Evolutionary conservation across 2,113 vertebrate genomes (phyloP), one percentile per base, ranked within the genome.

Genomic region (Tragulus kanchil): DNA sequence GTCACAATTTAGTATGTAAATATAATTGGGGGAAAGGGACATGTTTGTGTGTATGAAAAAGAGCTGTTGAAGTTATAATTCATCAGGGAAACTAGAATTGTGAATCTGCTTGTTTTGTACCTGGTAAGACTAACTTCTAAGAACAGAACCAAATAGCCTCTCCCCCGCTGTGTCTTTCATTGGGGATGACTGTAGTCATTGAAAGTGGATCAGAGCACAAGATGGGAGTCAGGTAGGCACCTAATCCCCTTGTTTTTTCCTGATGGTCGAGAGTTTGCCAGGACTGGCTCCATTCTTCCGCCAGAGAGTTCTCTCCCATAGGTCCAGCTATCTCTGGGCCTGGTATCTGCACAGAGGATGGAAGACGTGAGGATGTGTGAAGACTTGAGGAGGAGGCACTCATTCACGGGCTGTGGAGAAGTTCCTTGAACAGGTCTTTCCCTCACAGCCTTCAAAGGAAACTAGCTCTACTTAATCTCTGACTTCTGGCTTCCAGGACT

Each of bases 261-360:
- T 36, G 9, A 5, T 28, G 6, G 9, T 26, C 25, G 19, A 26
- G 8, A 42, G 15, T 42, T 31, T 23, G 6, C 45, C 25, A 14
- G 1, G 3, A 11, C 8, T 42, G 25, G 5, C 10, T 3, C 6
- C 10, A 1, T 19, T 13, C 4, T 28, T 15, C 8, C 26, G 42
- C 13, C 17, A 10, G 3, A 56, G 45, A 2, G 9, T 58, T 36
- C 25, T 42, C 58, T 75, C 7, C 14, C 16, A 2, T 7, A 81
- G 52, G 17, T 12, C 3, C 17, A 5, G 13, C 5, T 21, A 1
- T 61, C 19, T 54, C 11, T 28, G 21, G 31, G 6, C 65, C 19
- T 65, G 9, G 56, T 17, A 3, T 21, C 7, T 15, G 9, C 6
- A 67, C n/a, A 79, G 28, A 86, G 28, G 31, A 10, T n/a, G 64